phyloP scores from a whole-genome alignment of 2,797 vertebrate genomes.

The Falco peregrinus region DNA sequence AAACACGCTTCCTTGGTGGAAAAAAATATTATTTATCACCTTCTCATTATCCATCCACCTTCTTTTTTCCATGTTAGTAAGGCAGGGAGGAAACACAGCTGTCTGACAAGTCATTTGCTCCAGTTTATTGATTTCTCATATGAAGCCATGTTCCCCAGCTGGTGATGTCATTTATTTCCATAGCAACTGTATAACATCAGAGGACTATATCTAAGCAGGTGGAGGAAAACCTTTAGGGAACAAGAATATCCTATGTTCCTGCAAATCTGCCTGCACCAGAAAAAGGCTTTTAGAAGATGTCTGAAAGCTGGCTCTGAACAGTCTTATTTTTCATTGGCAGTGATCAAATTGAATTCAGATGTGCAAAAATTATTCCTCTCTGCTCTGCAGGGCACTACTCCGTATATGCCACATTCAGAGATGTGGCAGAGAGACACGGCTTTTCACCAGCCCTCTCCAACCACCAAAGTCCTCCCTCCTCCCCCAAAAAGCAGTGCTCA shows the following conservation, averaged over 20 bases:
- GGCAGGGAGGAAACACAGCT: background rate
- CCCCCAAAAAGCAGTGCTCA: background rate
- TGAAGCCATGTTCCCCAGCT: slow-evolving; percentile 1
- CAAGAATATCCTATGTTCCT: background rate
- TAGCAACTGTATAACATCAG: slow-evolving; percentile 48
- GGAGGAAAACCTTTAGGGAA: slow-evolving; percentile 21
- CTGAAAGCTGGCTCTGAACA: background rate
- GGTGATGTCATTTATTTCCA: slow-evolving; percentile 54
- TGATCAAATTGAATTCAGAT: background rate
- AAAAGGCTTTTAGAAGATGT: background rate
- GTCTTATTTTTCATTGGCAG: background rate
- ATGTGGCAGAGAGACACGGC: background rate
- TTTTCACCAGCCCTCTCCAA: background rate
- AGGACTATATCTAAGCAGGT: slow-evolving; percentile 14
- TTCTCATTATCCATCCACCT: background rate
- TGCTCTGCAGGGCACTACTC: background rate
- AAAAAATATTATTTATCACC: background rate
- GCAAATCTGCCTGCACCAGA: background rate
- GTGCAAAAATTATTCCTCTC: background rate
- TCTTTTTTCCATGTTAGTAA: background rate
- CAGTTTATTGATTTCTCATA: slow-evolving; percentile 39
- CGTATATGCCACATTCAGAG: background rate
- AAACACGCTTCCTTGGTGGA: background rate
- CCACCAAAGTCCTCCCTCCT: background rate
- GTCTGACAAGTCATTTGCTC: slow-evolving; percentile 29